These are phyloP conservation scores for Eristalinus sepulchralis DNA, from an alignment of 2,888 invertebrate species.

Conservation along the genomic window DNA sequence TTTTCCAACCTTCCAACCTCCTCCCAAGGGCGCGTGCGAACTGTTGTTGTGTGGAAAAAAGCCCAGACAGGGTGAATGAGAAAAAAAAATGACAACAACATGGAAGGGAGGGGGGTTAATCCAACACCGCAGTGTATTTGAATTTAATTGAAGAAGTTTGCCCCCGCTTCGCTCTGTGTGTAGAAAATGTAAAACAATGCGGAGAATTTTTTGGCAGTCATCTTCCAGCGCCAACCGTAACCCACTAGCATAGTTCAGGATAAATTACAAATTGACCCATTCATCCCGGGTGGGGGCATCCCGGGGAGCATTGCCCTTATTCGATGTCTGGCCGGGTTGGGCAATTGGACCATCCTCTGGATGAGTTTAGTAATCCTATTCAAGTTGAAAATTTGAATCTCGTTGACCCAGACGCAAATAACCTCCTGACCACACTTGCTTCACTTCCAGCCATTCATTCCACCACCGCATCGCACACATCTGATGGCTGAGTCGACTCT, in stretches of 20 bases:
- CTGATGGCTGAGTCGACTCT: constrained; percentile 11
- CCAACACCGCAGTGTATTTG: constrained; percentile 49
- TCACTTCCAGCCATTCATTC: constrained; percentile 18
- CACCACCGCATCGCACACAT: neutral
- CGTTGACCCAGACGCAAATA: constrained; percentile 66
- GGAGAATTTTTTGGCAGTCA: neutral
- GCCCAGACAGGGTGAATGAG: neutral
- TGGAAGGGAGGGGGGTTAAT: constrained; percentile 10
- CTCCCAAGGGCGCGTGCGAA: neutral
- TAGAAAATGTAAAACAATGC: constrained; percentile 51
- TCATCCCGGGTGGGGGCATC: constrained; percentile 14
- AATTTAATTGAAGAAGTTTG: constrained; percentile 69
- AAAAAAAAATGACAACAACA: neutral
- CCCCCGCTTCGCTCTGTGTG: neutral
- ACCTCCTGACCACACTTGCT: constrained; percentile 44
- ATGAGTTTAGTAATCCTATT: constrained; percentile 29
- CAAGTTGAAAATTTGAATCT: constrained; percentile 60
- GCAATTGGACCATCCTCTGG: constrained; percentile 28
- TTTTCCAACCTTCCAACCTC: constrained; percentile 17
- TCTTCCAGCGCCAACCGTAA: constrained; percentile 39
- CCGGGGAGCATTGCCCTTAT: constrained; percentile 46
- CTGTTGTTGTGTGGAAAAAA: constrained; percentile 12
- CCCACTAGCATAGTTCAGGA: constrained; percentile 56
- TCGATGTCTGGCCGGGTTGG: constrained; percentile 28
- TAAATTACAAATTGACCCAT: constrained; percentile 32